Base-by-base conservation (phyloP, 2,113 vertebrate species). In the Rhynchomys soricoides region DNA sequence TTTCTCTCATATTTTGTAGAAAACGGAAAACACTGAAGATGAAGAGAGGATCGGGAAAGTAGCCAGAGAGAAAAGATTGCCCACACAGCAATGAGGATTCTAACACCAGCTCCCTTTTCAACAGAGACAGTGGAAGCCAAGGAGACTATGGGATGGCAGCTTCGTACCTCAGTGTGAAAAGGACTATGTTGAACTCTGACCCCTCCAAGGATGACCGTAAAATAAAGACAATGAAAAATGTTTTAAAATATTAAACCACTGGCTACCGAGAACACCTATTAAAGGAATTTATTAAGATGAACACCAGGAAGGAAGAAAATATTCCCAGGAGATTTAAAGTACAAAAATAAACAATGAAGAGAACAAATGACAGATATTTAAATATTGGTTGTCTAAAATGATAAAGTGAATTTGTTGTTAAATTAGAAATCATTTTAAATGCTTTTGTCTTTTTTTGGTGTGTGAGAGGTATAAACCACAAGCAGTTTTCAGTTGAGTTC, bases 21-120 rank as follows among this genome's bases (percentile, higher is more conserved):
- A 93, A 93, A 93, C 62, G 29, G 73, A 45, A 93, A 96, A 71
- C 22, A 71, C 57, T 45, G 31, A 94, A 89, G 91, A 86, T 64
- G 82, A 82, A 86, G 40, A 94, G 55, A 90, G 21, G 19, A 71
- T 45, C n/a, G 26, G 78, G 70, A 77, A 73, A 71, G 50, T 70
- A 77, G 24, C 26, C n/a, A 22, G 74, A 89, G 13, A 73, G 82
- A 89, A 78, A 90, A 74, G 45, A 75, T 94, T 37, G 71, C 34
- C 26, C 71, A 50, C 37, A 74, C 26, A 79, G 37, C 21, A 78
- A 52, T 43, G 64, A 73, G 5, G 37, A 88, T 77, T 92, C 70
- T 19, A 70, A 64, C 21, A 31, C 55, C 16, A 55, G 52, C 50
- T 92, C 31, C 78, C 22, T 90, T 92, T 71, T 40, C 70, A 79